phyloP scores from a whole-genome alignment of 2,113 vertebrate species.

The zebrafish (Danio rerio) region DNA sequence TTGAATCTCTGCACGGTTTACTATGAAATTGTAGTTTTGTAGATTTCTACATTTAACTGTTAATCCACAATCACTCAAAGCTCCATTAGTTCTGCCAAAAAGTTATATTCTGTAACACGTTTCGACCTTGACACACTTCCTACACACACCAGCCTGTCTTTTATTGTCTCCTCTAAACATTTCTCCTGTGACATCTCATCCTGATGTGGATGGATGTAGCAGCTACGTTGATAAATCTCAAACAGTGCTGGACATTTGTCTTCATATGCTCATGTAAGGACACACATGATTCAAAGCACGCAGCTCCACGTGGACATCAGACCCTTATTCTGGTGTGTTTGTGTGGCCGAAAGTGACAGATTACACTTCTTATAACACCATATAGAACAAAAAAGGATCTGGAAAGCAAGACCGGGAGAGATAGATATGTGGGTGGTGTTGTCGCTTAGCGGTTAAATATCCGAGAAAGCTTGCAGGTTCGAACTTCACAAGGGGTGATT shows the following conservation, averaged over 20 bases:
- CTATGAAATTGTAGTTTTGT: no score
- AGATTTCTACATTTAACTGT: no score
- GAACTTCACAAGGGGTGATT: background rate
- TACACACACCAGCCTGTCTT: background rate
- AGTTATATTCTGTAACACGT: background rate
- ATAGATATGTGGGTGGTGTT: constrained; percentile 11
- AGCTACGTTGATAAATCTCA: constrained; percentile 33
- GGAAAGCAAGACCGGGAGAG: constrained; percentile 5
- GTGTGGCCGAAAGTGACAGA: constrained; percentile 3
- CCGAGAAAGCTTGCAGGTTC: constrained; percentile 6
- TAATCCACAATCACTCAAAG: background rate
- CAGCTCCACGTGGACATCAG: background rate
- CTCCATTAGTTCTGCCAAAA: background rate
- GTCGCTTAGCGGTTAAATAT: constrained; percentile 12
- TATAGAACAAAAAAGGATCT: constrained; percentile 25
- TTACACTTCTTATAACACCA: constrained; percentile 17
- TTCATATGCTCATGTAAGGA: constrained; percentile 31
- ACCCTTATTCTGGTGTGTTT: background rate
- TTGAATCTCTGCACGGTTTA: no score
- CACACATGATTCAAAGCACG: constrained; percentile 22
- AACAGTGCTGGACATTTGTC: constrained; percentile 37
- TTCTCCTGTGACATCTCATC: background rate
- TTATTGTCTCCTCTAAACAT: constrained; percentile 19
- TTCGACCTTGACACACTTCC: background rate
- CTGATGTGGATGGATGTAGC: background rate